Base-by-base conservation (phyloP, 2,888 invertebrate genomes). In the Lithosia quadra region DNA sequence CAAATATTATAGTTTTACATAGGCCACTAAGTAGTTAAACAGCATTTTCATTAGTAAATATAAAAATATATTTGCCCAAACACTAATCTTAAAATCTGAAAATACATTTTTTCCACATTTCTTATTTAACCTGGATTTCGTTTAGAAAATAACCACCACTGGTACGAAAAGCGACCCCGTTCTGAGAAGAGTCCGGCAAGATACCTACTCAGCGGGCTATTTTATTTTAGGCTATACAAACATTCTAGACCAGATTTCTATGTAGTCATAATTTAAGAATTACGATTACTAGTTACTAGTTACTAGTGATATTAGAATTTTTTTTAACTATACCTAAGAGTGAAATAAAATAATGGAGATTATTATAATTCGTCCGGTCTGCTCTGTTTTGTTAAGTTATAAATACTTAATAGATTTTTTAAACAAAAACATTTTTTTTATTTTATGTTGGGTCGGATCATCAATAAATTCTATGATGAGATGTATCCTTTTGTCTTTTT, bases 231-330 rank as follows among this genome's bases (percentile, higher is more conserved):
- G n/a, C n/a, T n/a, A n/a, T n/a, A n/a, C n/a, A n/a, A n/a, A n/a
- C n/a, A n/a, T n/a, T n/a, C n/a, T n/a, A 49, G 15, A 39, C 9
- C 49, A 18, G n/a, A 34, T 34, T 8, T 28, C 5, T 28, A 34
- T 34, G 18, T 13, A 5, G 18, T 5, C 18, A 43, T 28, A 28
- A 28, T 5, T 28, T 28, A 4, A 28, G 28, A 28, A 28, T n/a
- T n/a, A n/a, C 28, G 28, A 28, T 28, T 28, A 5, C 28, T 5
- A 28, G 28, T 28, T 28, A 28, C 8, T 49, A n/a, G 18, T 43
- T 43, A 43, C 43, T 43, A 49, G n/a, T 49, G 49, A 49, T 49
- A 49, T 49, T 49, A 49, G 49, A n/a, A n/a, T n/a, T n/a, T n/a
- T n/a, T n/a, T 28, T 28, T 28, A 28, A 28, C 28, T 28, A 28